phyloP scores from a whole-genome alignment of 2,888 invertebrate genomes.

The Agonopterix heracliana region DNA sequence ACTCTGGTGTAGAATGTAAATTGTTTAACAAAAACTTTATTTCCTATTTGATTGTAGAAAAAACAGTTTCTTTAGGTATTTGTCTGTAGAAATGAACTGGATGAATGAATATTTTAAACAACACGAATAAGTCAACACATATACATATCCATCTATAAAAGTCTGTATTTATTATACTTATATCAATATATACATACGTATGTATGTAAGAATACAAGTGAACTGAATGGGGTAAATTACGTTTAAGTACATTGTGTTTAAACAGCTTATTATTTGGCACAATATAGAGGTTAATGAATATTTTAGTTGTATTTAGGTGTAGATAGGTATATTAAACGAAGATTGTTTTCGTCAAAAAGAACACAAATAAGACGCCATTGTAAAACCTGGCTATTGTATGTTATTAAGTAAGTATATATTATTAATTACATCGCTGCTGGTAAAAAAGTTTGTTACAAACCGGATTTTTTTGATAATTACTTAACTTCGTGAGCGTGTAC shows the following conservation, averaged over 20 bases:
- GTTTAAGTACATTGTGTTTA: constrained; percentile 15
- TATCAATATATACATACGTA: background rate
- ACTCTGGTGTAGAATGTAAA: no score
- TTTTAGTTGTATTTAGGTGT: background rate
- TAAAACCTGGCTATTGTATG: no score
- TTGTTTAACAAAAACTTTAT: no score
- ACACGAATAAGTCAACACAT: background rate
- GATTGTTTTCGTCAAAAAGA: background rate
- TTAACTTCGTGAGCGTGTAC: no score
- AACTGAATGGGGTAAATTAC: constrained; percentile 1
- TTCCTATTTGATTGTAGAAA: no score
- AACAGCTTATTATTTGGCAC: constrained; percentile 23
- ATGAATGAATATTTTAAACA: constrained; percentile 1
- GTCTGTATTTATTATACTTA: background rate
- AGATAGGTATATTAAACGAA: background rate
- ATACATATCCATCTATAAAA: background rate
- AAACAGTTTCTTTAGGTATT: no score
- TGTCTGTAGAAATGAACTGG: background rate
- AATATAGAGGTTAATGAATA: constrained; percentile 13
- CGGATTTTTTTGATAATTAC: no score
- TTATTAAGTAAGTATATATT: no score
- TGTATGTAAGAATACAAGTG: background rate
- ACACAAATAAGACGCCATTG: background rate
- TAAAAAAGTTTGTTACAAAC: no score
- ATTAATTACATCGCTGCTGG: no score